A percentile compares a stretch with the other conserved stretches of the same genome.
Evolutionary conservation across 2,888 invertebrate genomes (phyloP).

Genomic region (Eugnorisma glareosa): DNA sequence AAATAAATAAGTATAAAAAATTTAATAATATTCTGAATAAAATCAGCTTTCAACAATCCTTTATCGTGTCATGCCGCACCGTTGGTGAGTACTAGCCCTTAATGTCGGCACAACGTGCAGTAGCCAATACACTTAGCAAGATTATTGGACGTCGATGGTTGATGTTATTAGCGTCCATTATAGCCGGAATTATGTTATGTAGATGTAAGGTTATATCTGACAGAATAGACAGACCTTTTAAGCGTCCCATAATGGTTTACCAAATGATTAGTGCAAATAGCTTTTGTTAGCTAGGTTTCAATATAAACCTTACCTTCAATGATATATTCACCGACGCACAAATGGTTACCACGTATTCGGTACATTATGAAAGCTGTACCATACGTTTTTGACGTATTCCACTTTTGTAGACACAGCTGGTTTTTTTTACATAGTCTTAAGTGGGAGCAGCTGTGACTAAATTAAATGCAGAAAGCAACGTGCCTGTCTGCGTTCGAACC

Average conservation of each 20-base stretch:
- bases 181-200: slow-evolving; percentile 27
- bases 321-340: neutral
- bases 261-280: neutral
- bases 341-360: neutral
- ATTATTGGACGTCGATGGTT: slow-evolving; percentile 38
- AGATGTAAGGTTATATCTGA: slow-evolving; percentile 22
- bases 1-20: too few species aligned
- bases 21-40: neutral
- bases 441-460: too few species aligned
- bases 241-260: slow-evolving; percentile 7
- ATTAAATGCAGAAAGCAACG: neutral
- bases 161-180: slow-evolving; percentile 48
- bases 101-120: slow-evolving; percentile 24
- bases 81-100: neutral
- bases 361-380: neutral
- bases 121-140: slow-evolving; percentile 47
- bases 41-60: neutral
- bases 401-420: neutral
- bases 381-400: neutral
- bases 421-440: neutral
- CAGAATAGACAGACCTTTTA: slow-evolving; percentile 22
- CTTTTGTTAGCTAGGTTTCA: neutral
- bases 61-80: neutral
- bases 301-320: neutral
- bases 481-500: too few species aligned